Percentiles rank a stretch among this genome's conserved stretches.
phyloP scores from a whole-genome alignment of 2,888 invertebrate genomes.

The Himalopsyche japonica region DNA sequence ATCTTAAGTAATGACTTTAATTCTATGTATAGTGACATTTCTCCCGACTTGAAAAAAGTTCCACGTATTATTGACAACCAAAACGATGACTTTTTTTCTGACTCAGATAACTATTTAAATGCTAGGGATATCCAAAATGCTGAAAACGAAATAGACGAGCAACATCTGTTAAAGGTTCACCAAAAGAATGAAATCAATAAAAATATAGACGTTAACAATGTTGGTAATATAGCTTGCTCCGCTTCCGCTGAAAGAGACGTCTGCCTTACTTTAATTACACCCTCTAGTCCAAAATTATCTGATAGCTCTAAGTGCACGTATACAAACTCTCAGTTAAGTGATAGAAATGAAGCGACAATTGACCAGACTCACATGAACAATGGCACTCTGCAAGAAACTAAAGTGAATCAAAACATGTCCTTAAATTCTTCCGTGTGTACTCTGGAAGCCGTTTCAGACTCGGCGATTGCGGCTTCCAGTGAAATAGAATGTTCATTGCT shows the following conservation, averaged over 20 bases:
- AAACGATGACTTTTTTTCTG: conserved; percentile 54
- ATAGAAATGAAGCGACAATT: background rate
- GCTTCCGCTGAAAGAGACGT: background rate
- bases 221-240: background rate
- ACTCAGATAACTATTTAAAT: conserved; percentile 53
- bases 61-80: conserved; percentile 54
- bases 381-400: background rate
- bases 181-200: conserved; percentile 58
- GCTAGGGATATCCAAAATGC: conserved; percentile 48
- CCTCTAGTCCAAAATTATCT: background rate
- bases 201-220: conserved; percentile 44
- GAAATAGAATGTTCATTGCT: conserved; percentile 54
- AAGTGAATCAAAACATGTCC: background rate
- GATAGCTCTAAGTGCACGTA: background rate
- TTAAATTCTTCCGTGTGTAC: background rate
- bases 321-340: background rate
- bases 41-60: conserved; percentile 50
- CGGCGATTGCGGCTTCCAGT: conserved; percentile 8
- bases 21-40: conserved; percentile 55
- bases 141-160: conserved; percentile 55
- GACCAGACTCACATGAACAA: background rate
- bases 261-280: background rate
- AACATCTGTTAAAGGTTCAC: conserved; percentile 54
- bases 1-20: conserved; percentile 49
- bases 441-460: background rate